These are phyloP conservation scores for Drosophila falleni DNA, from an alignment of 2,888 invertebrate genomes.

Conservation along the genomic window DNA sequence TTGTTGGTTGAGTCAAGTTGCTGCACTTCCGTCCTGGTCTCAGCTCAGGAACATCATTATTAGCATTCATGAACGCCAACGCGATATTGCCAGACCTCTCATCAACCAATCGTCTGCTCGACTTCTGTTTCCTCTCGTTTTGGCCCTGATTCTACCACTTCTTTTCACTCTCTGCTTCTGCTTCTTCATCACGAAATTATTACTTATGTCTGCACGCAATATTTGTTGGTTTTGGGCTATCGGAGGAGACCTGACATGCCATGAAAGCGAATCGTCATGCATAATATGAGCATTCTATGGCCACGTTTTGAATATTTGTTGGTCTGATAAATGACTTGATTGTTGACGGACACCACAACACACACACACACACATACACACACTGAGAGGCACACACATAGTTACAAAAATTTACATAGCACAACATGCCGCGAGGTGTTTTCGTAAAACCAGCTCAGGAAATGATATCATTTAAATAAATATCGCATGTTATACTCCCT, in stretches of 20 bases:
- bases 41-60: conserved; percentile 68
- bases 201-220: conserved; percentile 72
- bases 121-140: conserved; percentile 61
- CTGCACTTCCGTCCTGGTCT: conserved; percentile 47
- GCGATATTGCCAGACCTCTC: conserved; percentile 41
- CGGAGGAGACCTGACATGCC: conserved; percentile 37
- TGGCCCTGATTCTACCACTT: conserved; percentile 5
- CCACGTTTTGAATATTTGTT: conserved; percentile 67
- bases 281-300: conserved; percentile 52
- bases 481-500: conserved; percentile 59
- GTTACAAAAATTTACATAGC: conserved; percentile 62
- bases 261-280: conserved; percentile 49
- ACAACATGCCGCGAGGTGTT: conserved; percentile 52
- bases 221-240: conserved; percentile 64
- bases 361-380: conserved; percentile 8
- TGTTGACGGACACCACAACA: conserved; percentile 46
- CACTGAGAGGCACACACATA: not conserved
- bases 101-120: conserved; percentile 60
- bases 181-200: conserved; percentile 56
- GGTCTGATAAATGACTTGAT: conserved; percentile 66
- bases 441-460: conserved; percentile 58
- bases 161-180: conserved; percentile 15
- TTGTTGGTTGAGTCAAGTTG: conserved; percentile 26
- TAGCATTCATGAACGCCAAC: conserved; percentile 56
- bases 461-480: conserved; percentile 66